These are phyloP conservation scores for Phyllotis vaccarum DNA, from an alignment of 2,797 vertebrate genomes.

Conservation along the genomic window DNA sequence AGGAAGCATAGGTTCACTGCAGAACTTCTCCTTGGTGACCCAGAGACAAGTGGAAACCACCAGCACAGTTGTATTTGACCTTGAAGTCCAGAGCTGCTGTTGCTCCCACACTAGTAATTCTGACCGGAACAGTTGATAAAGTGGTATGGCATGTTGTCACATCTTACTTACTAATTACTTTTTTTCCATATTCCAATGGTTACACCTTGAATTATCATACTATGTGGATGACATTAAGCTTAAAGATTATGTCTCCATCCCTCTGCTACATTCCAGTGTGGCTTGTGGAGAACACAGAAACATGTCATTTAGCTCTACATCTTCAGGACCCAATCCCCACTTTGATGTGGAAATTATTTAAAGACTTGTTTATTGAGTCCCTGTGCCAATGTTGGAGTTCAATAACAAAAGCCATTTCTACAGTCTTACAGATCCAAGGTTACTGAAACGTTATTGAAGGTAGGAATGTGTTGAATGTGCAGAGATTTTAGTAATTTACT, in stretches of 20 bases:
- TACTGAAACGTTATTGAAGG: neutral
- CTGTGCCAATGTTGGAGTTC: neutral
- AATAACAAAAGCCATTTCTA: neutral
- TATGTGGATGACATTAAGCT: neutral
- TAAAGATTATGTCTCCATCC: neutral
- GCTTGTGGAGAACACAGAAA: neutral
- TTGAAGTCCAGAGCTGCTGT: conserved; percentile 6
- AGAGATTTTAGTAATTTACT: conserved; percentile 12
- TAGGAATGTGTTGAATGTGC: neutral
- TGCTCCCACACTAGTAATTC: neutral
- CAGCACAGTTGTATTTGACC: conserved; percentile 6
- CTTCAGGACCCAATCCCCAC: neutral
- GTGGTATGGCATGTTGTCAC: neutral
- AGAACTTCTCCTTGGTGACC: neutral
- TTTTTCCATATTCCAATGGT: neutral
- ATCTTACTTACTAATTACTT: conserved; percentile 26
- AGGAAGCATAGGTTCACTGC: neutral
- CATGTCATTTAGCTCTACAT: neutral
- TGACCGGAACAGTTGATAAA: neutral
- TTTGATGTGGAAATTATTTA: neutral
- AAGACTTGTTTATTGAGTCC: neutral
- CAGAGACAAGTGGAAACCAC: neutral
- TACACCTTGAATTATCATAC: neutral
- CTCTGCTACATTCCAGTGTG: neutral
- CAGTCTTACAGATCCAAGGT: neutral